Percentiles rank a stretch among this genome's conserved stretches.
Conservation (phyloP, 2,113 vertebrate species). For the Heteronetta atricapilla region DNA sequence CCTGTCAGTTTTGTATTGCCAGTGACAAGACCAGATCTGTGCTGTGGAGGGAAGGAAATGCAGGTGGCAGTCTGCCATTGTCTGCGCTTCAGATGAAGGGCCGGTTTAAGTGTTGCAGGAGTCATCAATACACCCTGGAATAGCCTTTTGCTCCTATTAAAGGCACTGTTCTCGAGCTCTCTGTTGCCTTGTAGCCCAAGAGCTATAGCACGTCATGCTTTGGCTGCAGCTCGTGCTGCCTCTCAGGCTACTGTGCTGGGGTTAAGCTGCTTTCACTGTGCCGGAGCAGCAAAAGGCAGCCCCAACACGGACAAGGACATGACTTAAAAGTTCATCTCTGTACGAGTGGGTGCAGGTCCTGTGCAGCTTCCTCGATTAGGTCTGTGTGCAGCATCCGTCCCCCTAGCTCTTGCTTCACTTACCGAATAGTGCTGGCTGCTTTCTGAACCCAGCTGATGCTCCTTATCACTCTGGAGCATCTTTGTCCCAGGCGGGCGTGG, state of each 20-base stretch:
- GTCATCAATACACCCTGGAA: fast-evolving
- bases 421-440: neutral
- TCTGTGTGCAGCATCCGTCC: neutral
- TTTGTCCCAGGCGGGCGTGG: neutral
- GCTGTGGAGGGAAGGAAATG: neutral
- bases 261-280: neutral
- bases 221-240: neutral
- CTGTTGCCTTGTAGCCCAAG: fast-evolving
- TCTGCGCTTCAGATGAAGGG: neutral
- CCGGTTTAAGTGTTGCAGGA: too few species aligned
- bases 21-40: neutral
- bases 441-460: neutral
- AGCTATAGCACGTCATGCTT: neutral
- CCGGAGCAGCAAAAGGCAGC: neutral
- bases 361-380: neutral
- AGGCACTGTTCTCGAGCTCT: neutral
- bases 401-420: neutral
- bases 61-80: neutral
- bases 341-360: neutral
- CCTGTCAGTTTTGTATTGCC: neutral
- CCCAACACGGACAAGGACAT: neutral
- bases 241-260: neutral
- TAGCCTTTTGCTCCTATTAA: neutral
- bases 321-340: neutral
- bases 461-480: fast-evolving